Percentiles rank a stretch among this genome's conserved stretches.
Evolutionary conservation across 2,113 vertebrate genomes (phyloP).

Genomic region (Psilopogon haemacephalus): DNA sequence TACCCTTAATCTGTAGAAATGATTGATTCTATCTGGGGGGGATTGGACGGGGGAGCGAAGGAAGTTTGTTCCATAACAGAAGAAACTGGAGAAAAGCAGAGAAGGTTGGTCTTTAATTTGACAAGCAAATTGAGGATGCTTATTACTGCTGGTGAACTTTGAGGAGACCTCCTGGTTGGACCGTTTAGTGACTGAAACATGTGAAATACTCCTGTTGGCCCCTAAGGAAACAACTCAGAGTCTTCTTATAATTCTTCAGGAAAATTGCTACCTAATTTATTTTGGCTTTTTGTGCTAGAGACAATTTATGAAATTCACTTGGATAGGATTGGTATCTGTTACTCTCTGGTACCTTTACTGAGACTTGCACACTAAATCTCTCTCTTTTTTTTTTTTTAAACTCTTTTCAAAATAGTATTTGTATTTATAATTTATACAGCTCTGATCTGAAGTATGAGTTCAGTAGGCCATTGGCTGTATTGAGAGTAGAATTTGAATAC

Average conservation of each 20-base stretch:
- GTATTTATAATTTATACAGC: not conserved
- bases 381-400: not conserved
- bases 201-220: too few species aligned
- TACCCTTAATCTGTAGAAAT: not conserved
- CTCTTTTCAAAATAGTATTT: not conserved
- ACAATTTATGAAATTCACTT: not conserved
- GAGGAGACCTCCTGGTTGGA: not conserved
- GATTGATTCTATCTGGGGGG: not conserved
- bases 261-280: not conserved
- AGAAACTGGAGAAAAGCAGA: too few species aligned
- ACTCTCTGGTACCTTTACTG: not conserved
- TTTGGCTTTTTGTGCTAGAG: not conserved
- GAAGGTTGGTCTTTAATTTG: not conserved
- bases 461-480: not conserved
- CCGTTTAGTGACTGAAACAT: too few species aligned
- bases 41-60: rapidly evolving
- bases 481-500: not conserved
- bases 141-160: not conserved
- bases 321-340: not conserved
- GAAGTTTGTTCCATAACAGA: not conserved
- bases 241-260: not conserved
- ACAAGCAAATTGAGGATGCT: not conserved
- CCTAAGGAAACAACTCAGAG: not conserved
- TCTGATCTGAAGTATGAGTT: not conserved
- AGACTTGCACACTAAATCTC: not conserved